Conservation (phyloP, 2,888 invertebrate genomes). For the Junonia oenone region DNA sequence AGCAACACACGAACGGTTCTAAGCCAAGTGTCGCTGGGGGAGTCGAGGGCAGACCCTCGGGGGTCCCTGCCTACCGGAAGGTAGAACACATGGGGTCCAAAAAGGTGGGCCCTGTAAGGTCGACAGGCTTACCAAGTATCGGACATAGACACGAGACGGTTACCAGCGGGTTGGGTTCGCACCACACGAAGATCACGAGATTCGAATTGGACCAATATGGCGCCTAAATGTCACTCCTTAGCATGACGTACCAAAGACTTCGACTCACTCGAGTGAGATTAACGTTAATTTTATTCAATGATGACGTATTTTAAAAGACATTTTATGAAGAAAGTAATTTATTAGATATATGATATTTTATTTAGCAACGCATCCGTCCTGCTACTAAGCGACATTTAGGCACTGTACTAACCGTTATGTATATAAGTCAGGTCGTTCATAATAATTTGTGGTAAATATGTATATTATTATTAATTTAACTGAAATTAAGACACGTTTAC, state of each 20-base stretch:
- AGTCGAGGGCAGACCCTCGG: constrained; percentile 70
- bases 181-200: constrained; percentile 47
- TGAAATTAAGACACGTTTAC: neutral
- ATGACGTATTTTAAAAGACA: neutral
- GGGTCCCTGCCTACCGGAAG: constrained; percentile 39
- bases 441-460: constrained; percentile 4
- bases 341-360: too few relatives aligned
- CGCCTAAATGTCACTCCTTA: constrained; percentile 57
- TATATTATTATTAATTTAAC: too few relatives aligned
- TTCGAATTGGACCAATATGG: constrained; percentile 47
- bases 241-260: constrained; percentile 58
- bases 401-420: constrained; percentile 25
- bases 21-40: constrained; percentile 86
- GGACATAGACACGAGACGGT: constrained; percentile 28
- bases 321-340: neutral
- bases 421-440: constrained; percentile 35
- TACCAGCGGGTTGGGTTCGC: constrained; percentile 27
- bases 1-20: constrained; percentile 89
- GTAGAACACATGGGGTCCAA: constrained; percentile 37
- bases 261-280: neutral
- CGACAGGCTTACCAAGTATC: constrained; percentile 16
- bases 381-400: constrained; percentile 50
- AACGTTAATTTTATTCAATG: too few relatives aligned
- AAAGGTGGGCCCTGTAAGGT: constrained; percentile 17
- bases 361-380: constrained; percentile 49